A percentile compares a stretch with the other conserved stretches of the same genome.
Conservation (phyloP, 2,888 invertebrate species). For the Cryptocephalus moraei region DNA sequence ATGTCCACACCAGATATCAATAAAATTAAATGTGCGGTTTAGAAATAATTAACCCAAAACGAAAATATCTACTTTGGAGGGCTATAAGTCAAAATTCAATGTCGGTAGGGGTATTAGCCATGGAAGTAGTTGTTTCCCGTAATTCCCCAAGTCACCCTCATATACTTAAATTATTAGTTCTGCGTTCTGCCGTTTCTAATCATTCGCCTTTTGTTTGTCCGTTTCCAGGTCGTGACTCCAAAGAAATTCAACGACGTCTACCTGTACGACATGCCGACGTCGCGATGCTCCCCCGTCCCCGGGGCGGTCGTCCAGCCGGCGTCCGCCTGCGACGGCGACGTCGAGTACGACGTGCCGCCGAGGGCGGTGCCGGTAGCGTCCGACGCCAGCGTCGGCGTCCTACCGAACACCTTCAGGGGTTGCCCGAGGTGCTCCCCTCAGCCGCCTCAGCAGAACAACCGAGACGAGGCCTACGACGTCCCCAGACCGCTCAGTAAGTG, state of each 20-base stretch:
- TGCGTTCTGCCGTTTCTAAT: too few species aligned
- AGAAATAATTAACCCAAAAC: too few species aligned
- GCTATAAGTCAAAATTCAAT: too few species aligned
- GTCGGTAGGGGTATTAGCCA: too few species aligned
- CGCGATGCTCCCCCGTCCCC: conserved; percentile 30
- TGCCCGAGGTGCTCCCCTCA: conserved; percentile 42
- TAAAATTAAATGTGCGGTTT: too few species aligned
- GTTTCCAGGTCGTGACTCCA: conserved; percentile 54
- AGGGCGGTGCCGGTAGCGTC: conserved; percentile 46
- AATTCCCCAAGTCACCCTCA: too few species aligned
- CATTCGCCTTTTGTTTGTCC: conserved; percentile 9
- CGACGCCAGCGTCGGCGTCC: conserved; percentile 20
- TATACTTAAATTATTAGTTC: too few species aligned
- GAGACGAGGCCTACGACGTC: conserved; percentile 53
- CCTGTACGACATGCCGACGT: conserved; percentile 55
- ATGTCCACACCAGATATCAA: too few species aligned
- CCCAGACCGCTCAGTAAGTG: conserved; percentile 42
- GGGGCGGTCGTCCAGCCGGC: neutral
- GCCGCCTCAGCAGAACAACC: conserved; percentile 36
- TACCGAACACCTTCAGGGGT: conserved; percentile 29
- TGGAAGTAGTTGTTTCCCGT: too few species aligned
- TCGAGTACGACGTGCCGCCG: conserved; percentile 53
- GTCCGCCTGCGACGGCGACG: conserved; percentile 16
- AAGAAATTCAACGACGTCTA: conserved; percentile 65
- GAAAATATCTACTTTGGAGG: too few species aligned